Percentiles rank a stretch among this genome's conserved stretches.
Evolutionary conservation across 2,888 invertebrate species (phyloP).

Genomic region (Hypselothyrea guttata): DNA sequence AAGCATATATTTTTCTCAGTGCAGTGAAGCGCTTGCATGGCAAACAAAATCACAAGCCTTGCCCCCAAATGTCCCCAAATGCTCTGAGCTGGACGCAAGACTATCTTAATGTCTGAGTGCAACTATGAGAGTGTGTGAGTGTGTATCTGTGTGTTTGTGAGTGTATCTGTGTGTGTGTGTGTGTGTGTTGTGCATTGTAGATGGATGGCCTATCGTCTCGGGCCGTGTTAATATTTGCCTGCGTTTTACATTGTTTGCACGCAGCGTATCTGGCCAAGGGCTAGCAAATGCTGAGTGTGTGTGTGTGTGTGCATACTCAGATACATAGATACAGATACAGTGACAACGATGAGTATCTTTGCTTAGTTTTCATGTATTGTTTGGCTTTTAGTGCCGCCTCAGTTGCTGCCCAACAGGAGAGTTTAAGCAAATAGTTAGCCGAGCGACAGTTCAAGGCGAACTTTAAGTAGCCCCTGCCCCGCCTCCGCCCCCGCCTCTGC

Average conservation of each 20-base stretch:
- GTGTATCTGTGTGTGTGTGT: neutral
- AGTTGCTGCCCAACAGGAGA: constrained; percentile 41
- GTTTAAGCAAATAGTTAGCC: constrained; percentile 30
- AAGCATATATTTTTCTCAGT: no score
- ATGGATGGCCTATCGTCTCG: constrained; percentile 55
- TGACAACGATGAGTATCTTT: constrained; percentile 44
- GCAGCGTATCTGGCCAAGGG: constrained; percentile 47
- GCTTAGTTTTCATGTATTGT: constrained; percentile 66
- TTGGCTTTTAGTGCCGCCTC: constrained; percentile 71
- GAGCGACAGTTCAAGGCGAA: constrained; percentile 48
- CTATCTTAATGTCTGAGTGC: no score
- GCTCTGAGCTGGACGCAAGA: no score
- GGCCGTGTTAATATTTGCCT: constrained; percentile 71
- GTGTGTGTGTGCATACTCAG: neutral
- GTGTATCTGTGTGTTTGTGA: neutral
- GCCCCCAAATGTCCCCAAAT: no score
- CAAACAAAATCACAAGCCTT: no score
- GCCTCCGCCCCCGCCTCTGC: no score
- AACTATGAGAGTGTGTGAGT: neutral
- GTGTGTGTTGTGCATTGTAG: constrained; percentile 10
- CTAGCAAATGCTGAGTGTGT: constrained; percentile 14
- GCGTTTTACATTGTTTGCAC: constrained; percentile 72
- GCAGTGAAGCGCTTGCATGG: no score
- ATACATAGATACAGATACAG: neutral
- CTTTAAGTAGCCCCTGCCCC: constrained; percentile 23